Conservation (phyloP, 2,113 vertebrate species). For the Clarias macrocephalus region DNA sequence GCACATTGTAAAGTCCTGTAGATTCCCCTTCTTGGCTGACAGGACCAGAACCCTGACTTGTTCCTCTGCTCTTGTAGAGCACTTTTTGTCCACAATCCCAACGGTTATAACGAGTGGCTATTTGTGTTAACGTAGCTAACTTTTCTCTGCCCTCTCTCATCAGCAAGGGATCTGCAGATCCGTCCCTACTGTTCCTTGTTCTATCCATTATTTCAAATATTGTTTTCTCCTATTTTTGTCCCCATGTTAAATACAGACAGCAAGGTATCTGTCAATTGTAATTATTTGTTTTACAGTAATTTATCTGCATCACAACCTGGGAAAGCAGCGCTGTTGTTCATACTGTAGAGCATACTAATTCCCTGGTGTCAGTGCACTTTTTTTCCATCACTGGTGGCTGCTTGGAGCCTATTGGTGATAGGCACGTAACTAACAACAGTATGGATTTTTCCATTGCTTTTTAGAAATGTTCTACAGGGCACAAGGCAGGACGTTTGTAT, state of each 20-base stretch:
- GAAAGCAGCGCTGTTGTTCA: background rate
- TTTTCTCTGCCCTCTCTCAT: background rate
- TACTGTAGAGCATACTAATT: background rate
- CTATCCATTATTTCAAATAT: background rate
- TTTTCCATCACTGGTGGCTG: constrained; percentile 40
- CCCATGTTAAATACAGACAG: background rate
- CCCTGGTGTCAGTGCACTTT: background rate
- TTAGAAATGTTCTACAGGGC: constrained; percentile 46
- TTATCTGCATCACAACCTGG: background rate
- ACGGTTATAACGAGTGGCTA: background rate
- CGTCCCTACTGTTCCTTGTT: background rate
- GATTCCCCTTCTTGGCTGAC: background rate
- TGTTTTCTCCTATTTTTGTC: background rate
- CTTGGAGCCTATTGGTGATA: constrained; percentile 53
- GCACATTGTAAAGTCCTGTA: background rate
- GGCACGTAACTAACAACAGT: constrained; percentile 67
- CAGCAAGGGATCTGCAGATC: background rate
- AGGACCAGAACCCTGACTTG: background rate
- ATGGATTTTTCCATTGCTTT: constrained; percentile 77
- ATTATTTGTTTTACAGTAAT: background rate
- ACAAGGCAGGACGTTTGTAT: constrained; percentile 39
- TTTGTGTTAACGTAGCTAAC: background rate
- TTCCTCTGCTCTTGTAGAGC: background rate
- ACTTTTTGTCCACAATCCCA: background rate
- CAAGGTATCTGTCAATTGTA: background rate